A percentile compares a stretch with the other conserved stretches of the same genome.
Conservation (phyloP, 2,888 invertebrate species). For the Drosophila mettleri region DNA sequence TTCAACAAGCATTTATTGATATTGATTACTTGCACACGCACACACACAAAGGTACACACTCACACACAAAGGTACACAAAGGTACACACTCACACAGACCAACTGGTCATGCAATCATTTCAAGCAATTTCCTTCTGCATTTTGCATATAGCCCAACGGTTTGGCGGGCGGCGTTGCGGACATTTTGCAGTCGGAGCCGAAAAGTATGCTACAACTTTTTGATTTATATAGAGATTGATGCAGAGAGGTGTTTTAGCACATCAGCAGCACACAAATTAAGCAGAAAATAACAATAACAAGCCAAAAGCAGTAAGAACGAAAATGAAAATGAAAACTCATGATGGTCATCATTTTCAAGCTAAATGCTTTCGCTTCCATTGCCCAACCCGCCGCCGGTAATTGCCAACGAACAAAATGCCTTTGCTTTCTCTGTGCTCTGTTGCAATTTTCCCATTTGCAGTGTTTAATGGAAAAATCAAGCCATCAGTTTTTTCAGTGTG, state of each 20-base stretch:
- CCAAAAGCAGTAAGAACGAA: constrained; percentile 12
- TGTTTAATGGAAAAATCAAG: constrained; percentile 71
- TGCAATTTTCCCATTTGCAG: constrained; percentile 64
- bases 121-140: constrained; percentile 38
- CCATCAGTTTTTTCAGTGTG: constrained; percentile 67
- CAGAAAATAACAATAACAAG: constrained; percentile 37
- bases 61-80: background rate
- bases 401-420: constrained; percentile 50
- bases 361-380: constrained; percentile 52
- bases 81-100: constrained; percentile 4
- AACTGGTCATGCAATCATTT: constrained; percentile 34
- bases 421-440: constrained; percentile 35
- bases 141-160: constrained; percentile 19
- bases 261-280: constrained; percentile 60
- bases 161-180: background rate
- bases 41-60: background rate
- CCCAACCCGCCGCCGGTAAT: constrained; percentile 32
- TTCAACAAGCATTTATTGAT: constrained; percentile 33
- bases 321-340: constrained; percentile 55
- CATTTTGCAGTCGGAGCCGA: constrained; percentile 27
- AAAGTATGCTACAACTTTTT: constrained; percentile 50
- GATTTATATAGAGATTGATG: constrained; percentile 43
- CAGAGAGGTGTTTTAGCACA: constrained; percentile 54
- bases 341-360: constrained; percentile 58
- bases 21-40: constrained; percentile 25